These are phyloP conservation scores for Colletes collaris DNA, from an alignment of 2,888 invertebrate species.

Conservation along the genomic window DNA sequence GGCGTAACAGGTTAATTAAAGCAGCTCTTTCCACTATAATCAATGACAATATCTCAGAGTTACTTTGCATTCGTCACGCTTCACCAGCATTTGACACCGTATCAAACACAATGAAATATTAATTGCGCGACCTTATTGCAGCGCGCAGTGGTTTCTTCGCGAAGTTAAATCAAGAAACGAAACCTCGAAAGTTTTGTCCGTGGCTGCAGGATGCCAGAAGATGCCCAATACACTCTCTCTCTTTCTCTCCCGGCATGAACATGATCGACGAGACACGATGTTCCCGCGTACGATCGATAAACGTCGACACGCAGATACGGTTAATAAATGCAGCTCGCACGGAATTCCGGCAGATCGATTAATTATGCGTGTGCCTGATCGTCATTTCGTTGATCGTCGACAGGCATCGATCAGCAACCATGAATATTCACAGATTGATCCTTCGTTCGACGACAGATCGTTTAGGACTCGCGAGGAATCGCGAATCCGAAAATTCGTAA, in stretches of 20 bases:
- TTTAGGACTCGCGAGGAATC: neutral
- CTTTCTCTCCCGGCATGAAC: neutral
- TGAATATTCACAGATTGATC: constrained; percentile 29
- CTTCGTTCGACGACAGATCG: neutral
- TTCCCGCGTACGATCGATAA: constrained; percentile 39
- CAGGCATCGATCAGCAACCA: constrained; percentile 31
- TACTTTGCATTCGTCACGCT: constrained; percentile 4
- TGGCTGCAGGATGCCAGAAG: neutral
- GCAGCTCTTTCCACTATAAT: neutral
- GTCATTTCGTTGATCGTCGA: constrained; percentile 27
- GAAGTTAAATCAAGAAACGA: neutral
- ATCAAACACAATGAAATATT: constrained; percentile 9
- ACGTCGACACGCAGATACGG: constrained; percentile 35
- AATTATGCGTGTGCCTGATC: constrained; percentile 46
- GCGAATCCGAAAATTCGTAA: too few species aligned
- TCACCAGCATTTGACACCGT: neutral
- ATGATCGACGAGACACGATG: constrained; percentile 50
- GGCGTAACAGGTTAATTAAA: neutral
- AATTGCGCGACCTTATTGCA: neutral
- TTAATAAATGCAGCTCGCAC: constrained; percentile 44
- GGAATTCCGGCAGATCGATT: constrained; percentile 58
- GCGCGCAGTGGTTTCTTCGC: neutral
- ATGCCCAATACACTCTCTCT: neutral
- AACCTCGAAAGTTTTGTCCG: neutral
- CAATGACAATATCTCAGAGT: too few species aligned